A percentile compares a stretch with the other conserved stretches of the same genome.
phyloP scores from a whole-genome alignment of 2,113 vertebrate species.

The Agelaius tricolor region DNA sequence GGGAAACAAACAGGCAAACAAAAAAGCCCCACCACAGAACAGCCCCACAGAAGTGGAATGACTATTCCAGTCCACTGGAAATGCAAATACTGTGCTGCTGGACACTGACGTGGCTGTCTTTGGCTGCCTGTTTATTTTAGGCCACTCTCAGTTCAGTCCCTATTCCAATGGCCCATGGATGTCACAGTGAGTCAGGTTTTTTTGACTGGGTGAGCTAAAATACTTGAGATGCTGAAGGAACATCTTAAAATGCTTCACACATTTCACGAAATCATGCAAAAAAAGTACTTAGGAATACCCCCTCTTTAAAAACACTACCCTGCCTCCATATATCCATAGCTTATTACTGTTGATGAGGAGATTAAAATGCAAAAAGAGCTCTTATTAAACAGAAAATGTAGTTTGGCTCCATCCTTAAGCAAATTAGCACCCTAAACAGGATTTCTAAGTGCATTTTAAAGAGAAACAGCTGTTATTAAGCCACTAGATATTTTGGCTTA shows the following conservation, averaged over 20 bases:
- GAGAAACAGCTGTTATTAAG: neutral
- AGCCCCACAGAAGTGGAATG: neutral
- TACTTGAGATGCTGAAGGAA: neutral
- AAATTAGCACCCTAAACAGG: neutral
- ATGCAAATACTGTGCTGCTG: neutral
- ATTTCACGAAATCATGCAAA: neutral
- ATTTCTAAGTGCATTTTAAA: slow-evolving; percentile 17
- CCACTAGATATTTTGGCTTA: neutral
- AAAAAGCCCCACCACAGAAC: neutral
- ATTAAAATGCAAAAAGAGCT: neutral
- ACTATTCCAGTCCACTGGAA: neutral
- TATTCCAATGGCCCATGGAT: fast-evolving
- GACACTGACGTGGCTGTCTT: neutral
- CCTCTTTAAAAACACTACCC: neutral
- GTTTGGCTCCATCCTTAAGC: neutral
- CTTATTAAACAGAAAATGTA: neutral
- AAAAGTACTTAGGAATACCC: neutral
- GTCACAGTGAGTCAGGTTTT: neutral
- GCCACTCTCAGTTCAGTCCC: neutral
- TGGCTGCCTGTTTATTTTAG: neutral
- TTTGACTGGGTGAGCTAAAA: neutral
- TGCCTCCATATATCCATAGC: neutral
- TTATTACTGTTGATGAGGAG: neutral
- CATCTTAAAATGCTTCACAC: neutral
- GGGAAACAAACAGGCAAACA: neutral